Percentiles rank a stretch among this genome's conserved stretches.
Conservation (phyloP, 2,113 vertebrate genomes). For the Xenus cinereus region DNA sequence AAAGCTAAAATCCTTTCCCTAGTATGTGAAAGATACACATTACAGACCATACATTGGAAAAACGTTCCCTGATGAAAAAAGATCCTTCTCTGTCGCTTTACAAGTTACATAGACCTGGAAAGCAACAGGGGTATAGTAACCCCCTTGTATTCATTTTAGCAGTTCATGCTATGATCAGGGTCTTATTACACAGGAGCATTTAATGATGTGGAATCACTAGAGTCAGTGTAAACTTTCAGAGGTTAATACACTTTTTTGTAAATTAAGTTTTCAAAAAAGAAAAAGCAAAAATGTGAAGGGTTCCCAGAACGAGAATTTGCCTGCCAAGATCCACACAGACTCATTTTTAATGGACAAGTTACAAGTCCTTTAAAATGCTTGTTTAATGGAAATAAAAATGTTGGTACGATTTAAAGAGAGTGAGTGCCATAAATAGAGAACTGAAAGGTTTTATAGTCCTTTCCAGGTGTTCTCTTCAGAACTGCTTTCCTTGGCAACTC, state of each 20-base stretch:
- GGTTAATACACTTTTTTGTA: neutral
- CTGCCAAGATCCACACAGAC: conserved; percentile 56
- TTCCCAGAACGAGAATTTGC: conserved; percentile 11
- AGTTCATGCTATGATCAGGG: neutral
- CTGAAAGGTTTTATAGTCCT: conserved; percentile 20
- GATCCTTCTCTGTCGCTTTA: neutral
- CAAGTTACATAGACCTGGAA: neutral
- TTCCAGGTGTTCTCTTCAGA: conserved; percentile 40
- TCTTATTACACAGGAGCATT: neutral
- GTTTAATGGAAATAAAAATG: conserved; percentile 61
- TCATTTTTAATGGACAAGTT: conserved; percentile 57
- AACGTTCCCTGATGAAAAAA: neutral
- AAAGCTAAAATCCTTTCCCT: conserved; percentile 20
- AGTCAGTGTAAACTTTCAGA: neutral
- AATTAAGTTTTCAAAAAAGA: neutral
- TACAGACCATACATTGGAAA: neutral
- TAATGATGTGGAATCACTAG: neutral
- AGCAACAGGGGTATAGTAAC: neutral
- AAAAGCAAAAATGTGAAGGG: neutral
- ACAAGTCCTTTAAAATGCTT: conserved; percentile 61
- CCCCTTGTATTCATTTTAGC: neutral
- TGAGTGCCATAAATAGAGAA: neutral
- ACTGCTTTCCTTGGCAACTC: conserved; percentile 27
- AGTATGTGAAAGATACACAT: neutral
- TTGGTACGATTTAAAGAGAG: conserved; percentile 13